Evolutionary conservation across 2,797 vertebrate genomes (phyloP), one percentile per base, ranked within the genome.

Genomic region (Novumbra hubbsi): DNA sequence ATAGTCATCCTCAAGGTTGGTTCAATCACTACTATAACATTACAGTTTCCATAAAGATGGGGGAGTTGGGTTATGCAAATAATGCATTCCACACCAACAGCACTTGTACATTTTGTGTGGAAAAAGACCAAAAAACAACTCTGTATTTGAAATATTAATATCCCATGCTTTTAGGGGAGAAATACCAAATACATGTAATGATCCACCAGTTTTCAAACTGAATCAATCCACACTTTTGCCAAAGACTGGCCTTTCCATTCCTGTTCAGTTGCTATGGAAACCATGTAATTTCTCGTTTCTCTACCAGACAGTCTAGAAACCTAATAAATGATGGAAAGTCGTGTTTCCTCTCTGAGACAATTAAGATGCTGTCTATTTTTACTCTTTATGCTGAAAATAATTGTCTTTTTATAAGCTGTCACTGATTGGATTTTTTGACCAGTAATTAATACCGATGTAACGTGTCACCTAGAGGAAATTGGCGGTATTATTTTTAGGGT

Each of bases 241-340:
- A 83, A 82, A 76, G 72, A 76, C 78, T 72, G 76, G 82, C 79
- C 81, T 72, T 77, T 84, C 79, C 73, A 82, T 85, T 73, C 76
- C 79, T 82, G 85, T 87, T 78, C 80, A 81, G 93, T 91, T 92
- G 80, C 91, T 80, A 92, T 91, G 84, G 90, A 84, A 92, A 93
- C 91, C 74, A 73, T 80, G 75, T 81, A 75, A 79, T 87, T 80
- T 82, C 79, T 80, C 30, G 69, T 75, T 82, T 86, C 80, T 79
- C 74, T 79, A 77, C 74, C 74, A 80, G 83, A 81, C 75, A 76
- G 74, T 72, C 80, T 78, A 78, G 84, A 88, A 84, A 81, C 74
- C 77, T 85, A 81, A 88, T 85, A 73, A 88, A 87, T 64, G 78
- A 84, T 77, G 75, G 75, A 78, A 90, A 87, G 83, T 87, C 86